phyloP scores from a whole-genome alignment of 2,113 vertebrate genomes.

The Asarcornis scutulata region DNA sequence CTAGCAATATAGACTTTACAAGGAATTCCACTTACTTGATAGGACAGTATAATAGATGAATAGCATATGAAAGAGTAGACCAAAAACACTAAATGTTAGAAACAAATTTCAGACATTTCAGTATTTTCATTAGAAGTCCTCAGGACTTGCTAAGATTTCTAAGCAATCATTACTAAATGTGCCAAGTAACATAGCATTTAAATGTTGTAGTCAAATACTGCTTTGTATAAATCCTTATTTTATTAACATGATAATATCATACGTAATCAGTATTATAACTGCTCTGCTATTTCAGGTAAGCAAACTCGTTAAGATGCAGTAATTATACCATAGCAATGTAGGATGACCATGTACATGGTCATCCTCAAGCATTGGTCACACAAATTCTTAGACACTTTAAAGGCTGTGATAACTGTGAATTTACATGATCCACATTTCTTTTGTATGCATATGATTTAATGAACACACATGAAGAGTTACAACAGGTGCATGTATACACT shows the following conservation, averaged over 20 bases:
- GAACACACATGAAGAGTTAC: constrained; percentile 39
- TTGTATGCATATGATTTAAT: constrained; percentile 48
- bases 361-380: constrained; percentile 69
- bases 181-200: constrained; percentile 94
- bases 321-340: constrained; percentile 69
- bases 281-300: constrained; percentile 84
- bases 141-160: constrained; percentile 82
- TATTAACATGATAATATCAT: constrained; percentile 82
- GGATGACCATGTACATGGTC: constrained; percentile 57
- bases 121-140: constrained; percentile 84
- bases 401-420: constrained; percentile 82
- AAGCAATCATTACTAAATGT: constrained; percentile 89
- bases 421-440: constrained; percentile 72
- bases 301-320: constrained; percentile 76
- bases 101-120: constrained; percentile 81
- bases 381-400: constrained; percentile 78
- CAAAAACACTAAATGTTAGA: constrained; percentile 73
- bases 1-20: constrained; percentile 79
- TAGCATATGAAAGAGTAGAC: constrained; percentile 79
- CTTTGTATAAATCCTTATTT: constrained; percentile 94
- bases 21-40: constrained; percentile 74
- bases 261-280: constrained; percentile 87
- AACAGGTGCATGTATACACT: constrained; percentile 47
- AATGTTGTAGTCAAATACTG: constrained; percentile 82
- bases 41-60: constrained; percentile 75